Evolutionary conservation across 2,113 vertebrate genomes (phyloP).

Genomic region (Chaenocephalus aceratus): DNA sequence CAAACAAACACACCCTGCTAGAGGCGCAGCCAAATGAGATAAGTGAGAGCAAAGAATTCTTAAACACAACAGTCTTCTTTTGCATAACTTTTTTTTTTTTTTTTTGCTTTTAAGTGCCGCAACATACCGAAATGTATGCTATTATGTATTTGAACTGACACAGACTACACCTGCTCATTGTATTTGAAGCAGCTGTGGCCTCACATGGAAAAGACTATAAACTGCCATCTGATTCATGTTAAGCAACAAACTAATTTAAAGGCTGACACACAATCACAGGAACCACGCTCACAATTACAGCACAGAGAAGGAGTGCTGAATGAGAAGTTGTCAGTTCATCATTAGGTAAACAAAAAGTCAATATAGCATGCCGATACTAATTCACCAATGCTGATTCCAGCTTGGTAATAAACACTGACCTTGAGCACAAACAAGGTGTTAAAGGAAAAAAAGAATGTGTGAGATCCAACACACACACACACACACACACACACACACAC

Average conservation of each 20-base stretch:
- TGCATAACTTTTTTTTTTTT: background rate
- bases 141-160: background rate
- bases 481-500: background rate
- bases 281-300: background rate
- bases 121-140: background rate
- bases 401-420: background rate
- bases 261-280: background rate
- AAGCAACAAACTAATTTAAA: background rate
- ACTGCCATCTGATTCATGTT: slow-evolving; percentile 26
- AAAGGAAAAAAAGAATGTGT: background rate
- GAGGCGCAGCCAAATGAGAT: background rate
- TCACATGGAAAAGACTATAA: background rate
- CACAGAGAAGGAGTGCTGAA: background rate
- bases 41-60: background rate
- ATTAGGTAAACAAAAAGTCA: background rate
- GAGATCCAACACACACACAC: background rate
- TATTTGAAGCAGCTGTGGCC: slow-evolving; percentile 8
- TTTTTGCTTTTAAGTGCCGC: background rate
- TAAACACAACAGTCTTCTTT: background rate
- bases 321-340: background rate
- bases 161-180: background rate
- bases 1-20: slow-evolving; percentile 45
- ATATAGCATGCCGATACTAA: background rate
- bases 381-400: background rate
- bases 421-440: background rate